Evolutionary conservation across 2,113 vertebrate species (phyloP).

Genomic region (Phalacrocorax carbo): DNA sequence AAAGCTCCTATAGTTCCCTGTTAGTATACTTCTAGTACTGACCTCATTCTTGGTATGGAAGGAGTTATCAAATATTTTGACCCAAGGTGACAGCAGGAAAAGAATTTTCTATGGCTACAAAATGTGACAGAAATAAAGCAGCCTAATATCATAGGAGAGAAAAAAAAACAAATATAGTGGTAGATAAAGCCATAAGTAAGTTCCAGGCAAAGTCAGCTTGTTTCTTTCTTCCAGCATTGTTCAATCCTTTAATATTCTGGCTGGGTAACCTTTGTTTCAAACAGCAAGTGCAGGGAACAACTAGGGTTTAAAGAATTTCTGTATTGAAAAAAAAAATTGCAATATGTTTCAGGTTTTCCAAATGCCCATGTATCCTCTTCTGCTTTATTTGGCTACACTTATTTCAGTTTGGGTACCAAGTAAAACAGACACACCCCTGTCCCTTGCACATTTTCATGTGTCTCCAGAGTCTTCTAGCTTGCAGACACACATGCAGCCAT

Average conservation of each 20-base stretch:
- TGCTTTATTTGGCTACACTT: background rate
- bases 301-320: background rate
- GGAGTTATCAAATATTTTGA: background rate
- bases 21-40: background rate
- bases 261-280: background rate
- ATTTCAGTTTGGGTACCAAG: background rate
- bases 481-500: background rate
- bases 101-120: background rate
- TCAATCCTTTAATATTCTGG: background rate
- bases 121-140: background rate
- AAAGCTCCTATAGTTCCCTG: background rate
- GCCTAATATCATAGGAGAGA: background rate
- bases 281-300: background rate
- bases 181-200: background rate
- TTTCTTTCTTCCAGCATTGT: background rate
- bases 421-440: background rate
- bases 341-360: background rate
- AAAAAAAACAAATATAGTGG: background rate
- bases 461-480: background rate
- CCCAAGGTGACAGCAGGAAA: background rate
- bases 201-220: background rate
- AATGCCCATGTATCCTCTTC: background rate
- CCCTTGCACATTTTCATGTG: background rate
- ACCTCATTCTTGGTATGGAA: background rate
- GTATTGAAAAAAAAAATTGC: background rate